Percentiles rank a stretch among this genome's conserved stretches.
Conservation (phyloP, 2,888 invertebrate genomes). For the Dolichomitus sp. region DNA sequence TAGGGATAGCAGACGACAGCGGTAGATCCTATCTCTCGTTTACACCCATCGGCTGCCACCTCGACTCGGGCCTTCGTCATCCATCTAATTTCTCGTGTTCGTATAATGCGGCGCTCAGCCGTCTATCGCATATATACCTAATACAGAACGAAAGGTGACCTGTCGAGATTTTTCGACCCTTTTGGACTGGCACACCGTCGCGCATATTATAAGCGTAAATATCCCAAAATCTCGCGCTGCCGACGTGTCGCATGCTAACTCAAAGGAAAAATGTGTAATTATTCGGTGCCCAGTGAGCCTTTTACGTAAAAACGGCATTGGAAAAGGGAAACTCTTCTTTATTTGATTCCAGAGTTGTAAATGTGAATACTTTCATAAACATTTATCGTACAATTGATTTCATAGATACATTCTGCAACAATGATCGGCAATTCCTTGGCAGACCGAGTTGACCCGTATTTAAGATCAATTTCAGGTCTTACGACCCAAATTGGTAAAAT, state of each 20-base stretch:
- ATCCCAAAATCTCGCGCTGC: conserved; percentile 18
- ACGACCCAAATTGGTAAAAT: too few relatives aligned
- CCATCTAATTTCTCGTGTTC: conserved; percentile 69
- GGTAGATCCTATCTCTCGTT: conserved; percentile 83
- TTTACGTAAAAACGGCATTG: conserved; percentile 13
- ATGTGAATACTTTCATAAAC: neutral
- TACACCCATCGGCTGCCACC: conserved; percentile 84
- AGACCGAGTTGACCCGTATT: too few relatives aligned
- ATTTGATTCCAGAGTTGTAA: neutral
- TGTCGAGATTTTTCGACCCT: conserved; percentile 50
- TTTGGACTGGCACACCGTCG: conserved; percentile 31
- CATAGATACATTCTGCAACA: too few relatives aligned
- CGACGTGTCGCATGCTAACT: conserved; percentile 4
- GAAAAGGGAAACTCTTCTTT: neutral
- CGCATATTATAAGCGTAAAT: conserved; percentile 58
- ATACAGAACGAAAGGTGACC: conserved; percentile 5
- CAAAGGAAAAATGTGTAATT: conserved; percentile 10
- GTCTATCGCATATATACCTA: neutral
- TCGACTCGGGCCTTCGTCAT: conserved; percentile 74
- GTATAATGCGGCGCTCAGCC: conserved; percentile 3
- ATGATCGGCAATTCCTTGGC: too few relatives aligned
- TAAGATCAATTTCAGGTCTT: too few relatives aligned
- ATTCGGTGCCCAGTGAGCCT: neutral
- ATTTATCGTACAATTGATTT: neutral
- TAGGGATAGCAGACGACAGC: conserved; percentile 66